A percentile compares a stretch with the other conserved stretches of the same genome.
phyloP scores from a whole-genome alignment of 2,888 invertebrate genomes.

The Andrena flavipes region DNA sequence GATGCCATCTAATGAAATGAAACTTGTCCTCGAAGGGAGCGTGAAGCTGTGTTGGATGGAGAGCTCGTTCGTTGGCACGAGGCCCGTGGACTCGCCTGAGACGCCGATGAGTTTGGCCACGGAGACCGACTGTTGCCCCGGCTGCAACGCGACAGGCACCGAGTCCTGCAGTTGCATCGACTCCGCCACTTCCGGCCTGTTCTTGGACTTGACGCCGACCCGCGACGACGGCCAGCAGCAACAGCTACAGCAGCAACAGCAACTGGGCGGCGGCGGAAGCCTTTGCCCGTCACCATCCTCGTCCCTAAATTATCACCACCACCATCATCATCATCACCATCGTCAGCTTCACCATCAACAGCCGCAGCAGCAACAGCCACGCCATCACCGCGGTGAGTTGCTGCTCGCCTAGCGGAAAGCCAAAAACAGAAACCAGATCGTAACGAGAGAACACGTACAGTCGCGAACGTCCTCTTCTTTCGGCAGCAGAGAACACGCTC shows the following conservation, averaged over 20 bases:
- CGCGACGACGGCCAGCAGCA: constrained; percentile 73
- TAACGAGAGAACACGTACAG: constrained; percentile 46
- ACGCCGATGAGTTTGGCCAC: constrained; percentile 88
- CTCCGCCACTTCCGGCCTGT: constrained; percentile 78
- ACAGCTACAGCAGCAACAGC: constrained; percentile 63
- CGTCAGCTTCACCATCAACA: constrained; percentile 84
- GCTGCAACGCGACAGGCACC: constrained; percentile 78
- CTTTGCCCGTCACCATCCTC: constrained; percentile 79
- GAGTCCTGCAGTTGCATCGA: constrained; percentile 78
- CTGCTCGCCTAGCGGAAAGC: constrained; percentile 86
- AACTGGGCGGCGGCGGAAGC: constrained; percentile 69
- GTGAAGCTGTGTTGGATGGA: constrained; percentile 95
- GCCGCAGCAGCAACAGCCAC: constrained; percentile 86
- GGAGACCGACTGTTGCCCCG: constrained; percentile 80
- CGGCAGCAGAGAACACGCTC: constrained; percentile 20
- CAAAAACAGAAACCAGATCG: constrained; percentile 50
- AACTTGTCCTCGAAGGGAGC: constrained; percentile 85
- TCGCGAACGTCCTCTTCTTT: constrained; percentile 41
- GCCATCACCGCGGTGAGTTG: constrained; percentile 85
- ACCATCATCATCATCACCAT: constrained; percentile 64
- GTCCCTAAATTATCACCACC: constrained; percentile 66
- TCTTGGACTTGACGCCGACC: constrained; percentile 79
- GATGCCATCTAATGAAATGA: constrained; percentile 54
- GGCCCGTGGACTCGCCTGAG: constrained; percentile 94
- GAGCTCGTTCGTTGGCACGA: constrained; percentile 95